A percentile compares a stretch with the other conserved stretches of the same genome.
Conservation (phyloP, 2,113 vertebrate species). For the Falcunculus frontatus region DNA sequence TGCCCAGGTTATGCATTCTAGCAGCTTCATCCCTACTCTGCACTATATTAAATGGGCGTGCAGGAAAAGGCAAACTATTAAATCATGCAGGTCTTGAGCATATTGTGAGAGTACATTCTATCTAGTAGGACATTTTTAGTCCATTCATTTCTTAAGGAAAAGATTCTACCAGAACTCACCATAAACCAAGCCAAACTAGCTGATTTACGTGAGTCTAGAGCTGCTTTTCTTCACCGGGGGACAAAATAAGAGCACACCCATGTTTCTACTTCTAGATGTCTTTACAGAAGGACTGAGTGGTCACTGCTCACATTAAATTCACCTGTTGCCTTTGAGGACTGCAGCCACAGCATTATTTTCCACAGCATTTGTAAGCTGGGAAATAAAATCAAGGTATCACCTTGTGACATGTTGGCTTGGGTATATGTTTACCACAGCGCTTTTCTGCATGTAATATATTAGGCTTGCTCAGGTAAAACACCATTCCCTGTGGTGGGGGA, state of each 20-base stretch:
- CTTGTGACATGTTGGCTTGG: background rate
- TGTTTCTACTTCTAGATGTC: background rate
- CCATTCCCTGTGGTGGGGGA: background rate
- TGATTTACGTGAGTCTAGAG: background rate
- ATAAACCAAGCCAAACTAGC: background rate
- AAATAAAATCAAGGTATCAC: conserved; percentile 14
- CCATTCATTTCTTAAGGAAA: background rate
- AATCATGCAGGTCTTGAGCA: background rate
- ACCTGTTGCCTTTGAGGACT: background rate
- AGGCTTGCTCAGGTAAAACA: background rate
- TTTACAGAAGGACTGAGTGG: background rate
- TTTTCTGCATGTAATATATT: background rate
- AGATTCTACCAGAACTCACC: background rate
- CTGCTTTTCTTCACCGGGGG: background rate
- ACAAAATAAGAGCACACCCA: background rate
- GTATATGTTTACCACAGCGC: background rate
- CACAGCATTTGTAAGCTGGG: background rate
- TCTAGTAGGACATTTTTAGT: background rate
- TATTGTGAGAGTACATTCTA: background rate
- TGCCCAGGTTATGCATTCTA: background rate
- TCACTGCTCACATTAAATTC: background rate
- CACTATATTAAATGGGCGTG: background rate
- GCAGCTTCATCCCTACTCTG: background rate
- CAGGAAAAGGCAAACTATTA: background rate
- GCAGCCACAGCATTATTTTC: conserved; percentile 9